Percentiles rank a stretch among this genome's conserved stretches.
Conservation (phyloP, 2,888 invertebrate species). For the Diarsia mendica region DNA sequence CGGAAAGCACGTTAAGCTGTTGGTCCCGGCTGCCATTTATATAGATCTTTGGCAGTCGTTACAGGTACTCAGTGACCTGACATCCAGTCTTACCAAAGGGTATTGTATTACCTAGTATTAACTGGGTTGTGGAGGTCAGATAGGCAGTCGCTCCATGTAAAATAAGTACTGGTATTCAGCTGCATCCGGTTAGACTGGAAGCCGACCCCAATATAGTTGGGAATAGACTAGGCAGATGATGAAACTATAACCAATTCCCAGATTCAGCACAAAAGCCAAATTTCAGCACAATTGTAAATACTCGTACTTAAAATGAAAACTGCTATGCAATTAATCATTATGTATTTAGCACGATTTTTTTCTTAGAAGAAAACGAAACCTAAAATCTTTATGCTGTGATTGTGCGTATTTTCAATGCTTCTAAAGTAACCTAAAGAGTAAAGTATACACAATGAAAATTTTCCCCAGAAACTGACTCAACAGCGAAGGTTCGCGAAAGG, state of each 20-base stretch:
- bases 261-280: not conserved
- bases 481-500: conserved; percentile 63
- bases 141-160: no score
- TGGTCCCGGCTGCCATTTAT: no score
- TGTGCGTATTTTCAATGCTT: not conserved
- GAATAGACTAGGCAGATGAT: no score
- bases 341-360: not conserved
- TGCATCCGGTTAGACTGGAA: no score
- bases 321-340: not conserved
- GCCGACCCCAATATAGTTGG: no score
- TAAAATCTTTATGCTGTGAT: not conserved
- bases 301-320: not conserved
- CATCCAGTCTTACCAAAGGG: no score
- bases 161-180: no score
- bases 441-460: not conserved
- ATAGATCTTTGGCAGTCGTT: no score
- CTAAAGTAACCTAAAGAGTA: not conserved
- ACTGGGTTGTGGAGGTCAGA: no score
- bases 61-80: no score
- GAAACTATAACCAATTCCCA: not conserved
- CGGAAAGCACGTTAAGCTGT: no score
- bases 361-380: not conserved
- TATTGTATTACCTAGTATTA: no score
- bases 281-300: not conserved
- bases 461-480: not conserved